phyloP scores from a whole-genome alignment of 2,113 vertebrate species.

The Lycaon pictus region DNA sequence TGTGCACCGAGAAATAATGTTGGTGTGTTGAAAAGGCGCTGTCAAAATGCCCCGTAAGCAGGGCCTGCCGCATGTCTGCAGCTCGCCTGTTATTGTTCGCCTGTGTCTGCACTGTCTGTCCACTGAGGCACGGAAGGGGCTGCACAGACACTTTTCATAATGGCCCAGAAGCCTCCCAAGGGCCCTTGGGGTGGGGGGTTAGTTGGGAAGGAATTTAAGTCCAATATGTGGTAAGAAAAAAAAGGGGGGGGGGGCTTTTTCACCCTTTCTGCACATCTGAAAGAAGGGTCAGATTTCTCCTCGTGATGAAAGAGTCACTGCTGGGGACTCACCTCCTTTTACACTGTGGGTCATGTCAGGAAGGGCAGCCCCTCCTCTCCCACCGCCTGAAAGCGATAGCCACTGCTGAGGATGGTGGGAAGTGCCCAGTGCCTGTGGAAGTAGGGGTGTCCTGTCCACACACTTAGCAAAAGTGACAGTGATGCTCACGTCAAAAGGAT shows the following conservation, averaged over 20 bases:
- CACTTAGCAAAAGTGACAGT: accelerated
- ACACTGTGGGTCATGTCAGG: neutral
- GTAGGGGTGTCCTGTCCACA: neutral
- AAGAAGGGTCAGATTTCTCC: slow-evolving; percentile 72
- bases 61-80: neutral
- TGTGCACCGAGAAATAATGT: slow-evolving; percentile 47
- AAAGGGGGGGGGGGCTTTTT: neutral
- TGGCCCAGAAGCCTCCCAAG: slow-evolving; percentile 31
- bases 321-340: slow-evolving; percentile 53
- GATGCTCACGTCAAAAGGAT: neutral
- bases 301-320: slow-evolving; percentile 62
- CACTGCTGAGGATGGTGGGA: neutral
- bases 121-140: neutral
- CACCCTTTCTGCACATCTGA: slow-evolving; percentile 72
- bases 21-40: slow-evolving; percentile 19
- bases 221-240: neutral
- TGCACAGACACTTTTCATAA: slow-evolving; percentile 20
- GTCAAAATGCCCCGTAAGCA: neutral
- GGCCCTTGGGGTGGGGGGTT: slow-evolving; percentile 20
- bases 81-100: neutral
- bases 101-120: neutral
- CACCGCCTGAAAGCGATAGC: neutral
- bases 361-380: neutral
- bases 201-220: slow-evolving; percentile 57
- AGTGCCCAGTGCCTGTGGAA: neutral